Percentiles rank a stretch among this genome's conserved stretches.
Conservation (phyloP, 2,113 vertebrate genomes). For the Antechinus flavipes region DNA sequence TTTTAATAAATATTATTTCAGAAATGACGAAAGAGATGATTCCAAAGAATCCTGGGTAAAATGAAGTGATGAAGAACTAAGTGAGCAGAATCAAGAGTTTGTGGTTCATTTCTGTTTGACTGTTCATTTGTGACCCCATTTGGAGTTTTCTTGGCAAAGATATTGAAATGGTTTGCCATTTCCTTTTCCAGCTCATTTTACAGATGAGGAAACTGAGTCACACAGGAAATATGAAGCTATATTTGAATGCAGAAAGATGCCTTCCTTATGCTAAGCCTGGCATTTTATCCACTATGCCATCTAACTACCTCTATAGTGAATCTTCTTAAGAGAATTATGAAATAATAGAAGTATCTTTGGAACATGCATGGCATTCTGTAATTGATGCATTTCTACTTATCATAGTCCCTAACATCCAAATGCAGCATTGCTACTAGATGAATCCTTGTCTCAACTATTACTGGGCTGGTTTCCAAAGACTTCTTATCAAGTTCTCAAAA, state of each 20-base stretch:
- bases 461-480: background rate
- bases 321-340: no score
- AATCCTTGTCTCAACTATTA: no score
- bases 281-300: no score
- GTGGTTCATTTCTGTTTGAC: background rate
- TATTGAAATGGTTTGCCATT: background rate
- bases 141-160: background rate
- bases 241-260: background rate
- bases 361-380: background rate
- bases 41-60: background rate
- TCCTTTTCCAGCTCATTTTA: background rate
- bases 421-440: background rate
- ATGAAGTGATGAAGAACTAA: background rate
- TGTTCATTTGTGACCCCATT: background rate
- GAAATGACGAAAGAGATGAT: background rate
- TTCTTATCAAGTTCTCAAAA: background rate
- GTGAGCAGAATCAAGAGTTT: background rate
- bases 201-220: background rate
- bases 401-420: background rate
- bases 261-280: no score
- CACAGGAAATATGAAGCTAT: background rate
- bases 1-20: background rate
- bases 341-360: no score
- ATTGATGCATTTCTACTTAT: background rate
- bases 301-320: no score